Conservation (phyloP, 2,888 invertebrate genomes). For the Ophioninae sp. region DNA sequence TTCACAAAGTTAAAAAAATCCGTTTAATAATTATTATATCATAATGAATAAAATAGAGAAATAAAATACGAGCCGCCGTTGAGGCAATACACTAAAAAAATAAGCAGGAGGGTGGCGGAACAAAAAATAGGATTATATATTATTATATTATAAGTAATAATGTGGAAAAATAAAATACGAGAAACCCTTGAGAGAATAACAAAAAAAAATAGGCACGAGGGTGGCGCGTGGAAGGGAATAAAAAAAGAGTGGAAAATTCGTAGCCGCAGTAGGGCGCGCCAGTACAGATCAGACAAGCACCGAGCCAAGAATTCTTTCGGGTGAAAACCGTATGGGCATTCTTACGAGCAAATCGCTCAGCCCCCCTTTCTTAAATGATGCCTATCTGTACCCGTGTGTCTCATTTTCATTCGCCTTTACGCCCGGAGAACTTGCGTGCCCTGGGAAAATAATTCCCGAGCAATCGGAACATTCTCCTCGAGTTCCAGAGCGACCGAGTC, state of each 20-base stretch:
- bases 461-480: constrained; percentile 47
- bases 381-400: constrained; percentile 3
- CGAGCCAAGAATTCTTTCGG: constrained; percentile 45
- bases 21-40: too few relatives aligned
- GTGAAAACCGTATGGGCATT: constrained; percentile 35
- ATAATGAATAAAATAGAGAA: too few relatives aligned
- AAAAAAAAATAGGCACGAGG: too few relatives aligned
- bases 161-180: too few relatives aligned
- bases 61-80: too few relatives aligned
- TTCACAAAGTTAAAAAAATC: too few relatives aligned
- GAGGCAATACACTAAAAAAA: too few relatives aligned
- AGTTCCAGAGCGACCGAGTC: constrained; percentile 7
- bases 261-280: constrained; percentile 48
- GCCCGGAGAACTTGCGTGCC: constrained; percentile 24
- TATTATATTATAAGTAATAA: too few relatives aligned
- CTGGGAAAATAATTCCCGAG: constrained; percentile 56
- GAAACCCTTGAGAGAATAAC: too few relatives aligned
- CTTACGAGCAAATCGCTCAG: constrained; percentile 54
- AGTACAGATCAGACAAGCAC: constrained; percentile 55
- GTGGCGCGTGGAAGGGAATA: background rate
- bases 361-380: constrained; percentile 33
- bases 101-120: too few relatives aligned
- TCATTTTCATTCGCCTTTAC: constrained; percentile 31
- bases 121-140: too few relatives aligned
- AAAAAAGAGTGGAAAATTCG: constrained; percentile 39